Conservation (phyloP, 2,113 vertebrate genomes). For the Cairina moschata region DNA sequence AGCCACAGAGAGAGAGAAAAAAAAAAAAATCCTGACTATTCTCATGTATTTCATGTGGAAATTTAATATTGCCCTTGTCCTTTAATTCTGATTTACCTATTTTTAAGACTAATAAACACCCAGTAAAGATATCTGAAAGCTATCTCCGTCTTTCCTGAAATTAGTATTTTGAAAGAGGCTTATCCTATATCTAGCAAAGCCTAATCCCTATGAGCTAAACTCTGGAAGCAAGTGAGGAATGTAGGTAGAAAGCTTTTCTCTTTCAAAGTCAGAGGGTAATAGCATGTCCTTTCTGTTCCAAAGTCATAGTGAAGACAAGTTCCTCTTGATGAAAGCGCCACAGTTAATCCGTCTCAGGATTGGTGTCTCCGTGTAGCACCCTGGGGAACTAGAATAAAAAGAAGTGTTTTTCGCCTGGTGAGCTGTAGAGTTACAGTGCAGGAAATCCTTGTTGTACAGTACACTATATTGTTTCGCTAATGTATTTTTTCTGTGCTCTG, state of each 20-base stretch:
- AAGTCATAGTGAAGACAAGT: slow-evolving; percentile 49
- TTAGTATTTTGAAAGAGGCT: slow-evolving; percentile 23
- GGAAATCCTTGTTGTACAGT: slow-evolving; percentile 69
- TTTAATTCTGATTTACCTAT: background rate
- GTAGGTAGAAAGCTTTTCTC: slow-evolving; percentile 49
- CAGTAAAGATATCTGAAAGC: background rate
- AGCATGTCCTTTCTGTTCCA: slow-evolving; percentile 54
- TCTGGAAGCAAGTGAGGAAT: background rate
- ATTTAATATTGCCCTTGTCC: background rate
- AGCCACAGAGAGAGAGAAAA: background rate
- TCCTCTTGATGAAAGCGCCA: slow-evolving; percentile 65
- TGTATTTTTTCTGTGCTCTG: slow-evolving; percentile 55
- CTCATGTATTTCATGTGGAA: background rate
- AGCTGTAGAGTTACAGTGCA: slow-evolving; percentile 63
- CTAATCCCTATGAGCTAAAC: slow-evolving; percentile 46
- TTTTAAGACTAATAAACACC: background rate
- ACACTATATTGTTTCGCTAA: slow-evolving; percentile 55
- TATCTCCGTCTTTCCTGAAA: background rate
- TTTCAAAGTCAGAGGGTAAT: background rate
- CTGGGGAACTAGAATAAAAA: slow-evolving; percentile 63
- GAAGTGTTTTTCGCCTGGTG: slow-evolving; percentile 48
- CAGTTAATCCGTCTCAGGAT: slow-evolving; percentile 48
- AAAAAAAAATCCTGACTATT: background rate
- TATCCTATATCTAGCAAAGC: slow-evolving; percentile 42
- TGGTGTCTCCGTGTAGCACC: slow-evolving; percentile 60